phyloP scores from a whole-genome alignment of 2,888 invertebrate genomes.

The Automeris io region DNA sequence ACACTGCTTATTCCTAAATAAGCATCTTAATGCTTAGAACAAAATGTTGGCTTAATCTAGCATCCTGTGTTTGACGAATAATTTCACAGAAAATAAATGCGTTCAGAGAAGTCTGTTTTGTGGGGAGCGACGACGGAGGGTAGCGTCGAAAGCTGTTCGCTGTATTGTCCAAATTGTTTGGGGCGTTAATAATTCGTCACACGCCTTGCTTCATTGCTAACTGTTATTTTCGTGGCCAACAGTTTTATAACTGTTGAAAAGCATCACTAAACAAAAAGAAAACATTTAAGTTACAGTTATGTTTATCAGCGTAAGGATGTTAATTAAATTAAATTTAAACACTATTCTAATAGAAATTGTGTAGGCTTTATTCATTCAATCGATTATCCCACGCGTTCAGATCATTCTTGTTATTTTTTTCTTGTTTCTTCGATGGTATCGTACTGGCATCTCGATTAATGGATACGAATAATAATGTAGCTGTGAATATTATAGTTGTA shows the following conservation, averaged over 20 bases:
- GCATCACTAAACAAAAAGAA: neutral
- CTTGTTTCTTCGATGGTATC: slow-evolving; percentile 43
- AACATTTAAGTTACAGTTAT: neutral
- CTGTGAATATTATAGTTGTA: slow-evolving; percentile 1
- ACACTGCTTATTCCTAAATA: too few relatives aligned
- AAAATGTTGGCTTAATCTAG: slow-evolving; percentile 17
- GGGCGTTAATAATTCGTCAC: slow-evolving; percentile 57
- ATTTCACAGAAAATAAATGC: slow-evolving; percentile 39
- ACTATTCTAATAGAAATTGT: slow-evolving; percentile 40
- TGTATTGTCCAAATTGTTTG: slow-evolving; percentile 57
- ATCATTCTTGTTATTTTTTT: slow-evolving; percentile 44
- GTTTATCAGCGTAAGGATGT: slow-evolving; percentile 18
- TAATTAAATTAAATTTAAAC: slow-evolving; percentile 34
- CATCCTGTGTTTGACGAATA: slow-evolving; percentile 26
- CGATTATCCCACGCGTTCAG: slow-evolving; percentile 52
- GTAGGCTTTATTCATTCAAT: slow-evolving; percentile 53
- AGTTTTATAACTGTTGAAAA: slow-evolving; percentile 3
- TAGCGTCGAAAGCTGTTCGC: slow-evolving; percentile 35
- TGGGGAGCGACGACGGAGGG: slow-evolving; percentile 32
- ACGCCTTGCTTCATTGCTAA: slow-evolving; percentile 44
- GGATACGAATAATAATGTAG: slow-evolving; percentile 22
- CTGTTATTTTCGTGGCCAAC: slow-evolving; percentile 37
- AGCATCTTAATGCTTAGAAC: too few relatives aligned
- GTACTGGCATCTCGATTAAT: slow-evolving; percentile 37
- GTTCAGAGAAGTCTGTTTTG: slow-evolving; percentile 35